phyloP scores from a whole-genome alignment of 2,888 invertebrate genomes.

The Meteorus colon region DNA sequence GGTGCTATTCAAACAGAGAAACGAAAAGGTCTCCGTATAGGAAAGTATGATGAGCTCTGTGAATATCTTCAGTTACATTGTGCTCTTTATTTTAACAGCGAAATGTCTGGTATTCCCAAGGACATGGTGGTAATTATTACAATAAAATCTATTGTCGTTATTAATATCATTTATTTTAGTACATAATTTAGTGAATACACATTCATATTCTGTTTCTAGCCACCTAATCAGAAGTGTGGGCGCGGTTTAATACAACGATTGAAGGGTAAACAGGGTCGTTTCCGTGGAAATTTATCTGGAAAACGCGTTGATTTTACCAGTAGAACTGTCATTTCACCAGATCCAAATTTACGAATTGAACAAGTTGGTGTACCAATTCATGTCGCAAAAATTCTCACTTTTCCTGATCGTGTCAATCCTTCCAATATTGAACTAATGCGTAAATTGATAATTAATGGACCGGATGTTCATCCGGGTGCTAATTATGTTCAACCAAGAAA shows the following conservation, averaged over 20 bases:
- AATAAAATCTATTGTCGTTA: not conserved
- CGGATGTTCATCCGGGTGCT: conserved; percentile 95
- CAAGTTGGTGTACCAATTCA: conserved; percentile 98
- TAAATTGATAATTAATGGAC: conserved; percentile 90
- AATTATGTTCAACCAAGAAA: conserved; percentile 94
- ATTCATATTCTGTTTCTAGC: conserved; percentile 38
- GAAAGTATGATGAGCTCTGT: conserved; percentile 96
- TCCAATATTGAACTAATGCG: conserved; percentile 89
- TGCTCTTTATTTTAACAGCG: conserved; percentile 97
- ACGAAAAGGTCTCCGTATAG: conserved; percentile 90
- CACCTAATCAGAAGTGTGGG: conserved; percentile 86
- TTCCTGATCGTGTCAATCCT: conserved; percentile 92
- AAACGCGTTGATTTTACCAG: conserved; percentile 98
- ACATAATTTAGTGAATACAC: too few relatives aligned
- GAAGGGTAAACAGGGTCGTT: conserved; percentile 98
- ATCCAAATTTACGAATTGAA: conserved; percentile 97
- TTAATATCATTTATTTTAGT: too few relatives aligned
- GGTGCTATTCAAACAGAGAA: conserved; percentile 93
- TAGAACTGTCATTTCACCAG: conserved; percentile 98
- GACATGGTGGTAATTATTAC: conserved; percentile 83
- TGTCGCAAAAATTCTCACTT: conserved; percentile 96
- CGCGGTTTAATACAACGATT: conserved; percentile 95
- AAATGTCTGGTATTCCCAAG: conserved; percentile 94
- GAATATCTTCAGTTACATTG: conserved; percentile 96
- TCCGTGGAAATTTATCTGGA: conserved; percentile 97